Conservation (phyloP, 2,888 invertebrate species). For the Mythimna loreyi region DNA sequence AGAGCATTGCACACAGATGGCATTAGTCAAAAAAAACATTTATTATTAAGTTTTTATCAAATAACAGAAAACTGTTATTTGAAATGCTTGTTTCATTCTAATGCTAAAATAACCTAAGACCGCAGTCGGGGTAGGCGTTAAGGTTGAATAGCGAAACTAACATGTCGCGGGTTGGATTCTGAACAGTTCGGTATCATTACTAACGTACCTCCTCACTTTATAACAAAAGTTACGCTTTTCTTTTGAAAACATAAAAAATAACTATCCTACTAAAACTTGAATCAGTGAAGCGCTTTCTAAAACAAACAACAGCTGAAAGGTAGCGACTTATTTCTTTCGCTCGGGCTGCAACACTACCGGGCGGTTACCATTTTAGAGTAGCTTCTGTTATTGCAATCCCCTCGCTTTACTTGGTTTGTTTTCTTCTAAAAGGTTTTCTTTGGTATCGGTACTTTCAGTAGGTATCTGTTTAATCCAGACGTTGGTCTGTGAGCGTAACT, state of each 20-base stretch:
- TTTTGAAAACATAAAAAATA: background rate
- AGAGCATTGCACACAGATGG: background rate
- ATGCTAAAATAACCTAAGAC: background rate
- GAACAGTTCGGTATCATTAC: background rate
- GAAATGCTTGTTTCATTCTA: background rate
- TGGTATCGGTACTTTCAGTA: slow-evolving; percentile 73
- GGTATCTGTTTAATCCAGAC: slow-evolving; percentile 82
- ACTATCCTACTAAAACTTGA: slow-evolving; percentile 46
- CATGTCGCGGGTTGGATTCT: background rate
- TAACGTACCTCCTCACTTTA: background rate
- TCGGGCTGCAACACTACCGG: slow-evolving; percentile 71
- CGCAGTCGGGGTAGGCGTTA: background rate
- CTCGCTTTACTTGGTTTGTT: slow-evolving; percentile 68
- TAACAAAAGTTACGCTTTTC: background rate
- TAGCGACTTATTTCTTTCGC: slow-evolving; percentile 63
- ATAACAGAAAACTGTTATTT: too few species aligned
- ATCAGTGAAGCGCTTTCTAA: slow-evolving; percentile 66
- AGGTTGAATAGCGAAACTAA: background rate
- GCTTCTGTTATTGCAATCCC: slow-evolving; percentile 71
- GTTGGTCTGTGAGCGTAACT: slow-evolving; percentile 85
- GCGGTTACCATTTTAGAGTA: slow-evolving; percentile 68
- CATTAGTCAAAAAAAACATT: background rate
- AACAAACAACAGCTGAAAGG: slow-evolving; percentile 61
- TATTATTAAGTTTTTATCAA: background rate
- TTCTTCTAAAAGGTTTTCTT: slow-evolving; percentile 75